phyloP scores from a whole-genome alignment of 2,797 vertebrate species.

The Podarcis lilfordi region DNA sequence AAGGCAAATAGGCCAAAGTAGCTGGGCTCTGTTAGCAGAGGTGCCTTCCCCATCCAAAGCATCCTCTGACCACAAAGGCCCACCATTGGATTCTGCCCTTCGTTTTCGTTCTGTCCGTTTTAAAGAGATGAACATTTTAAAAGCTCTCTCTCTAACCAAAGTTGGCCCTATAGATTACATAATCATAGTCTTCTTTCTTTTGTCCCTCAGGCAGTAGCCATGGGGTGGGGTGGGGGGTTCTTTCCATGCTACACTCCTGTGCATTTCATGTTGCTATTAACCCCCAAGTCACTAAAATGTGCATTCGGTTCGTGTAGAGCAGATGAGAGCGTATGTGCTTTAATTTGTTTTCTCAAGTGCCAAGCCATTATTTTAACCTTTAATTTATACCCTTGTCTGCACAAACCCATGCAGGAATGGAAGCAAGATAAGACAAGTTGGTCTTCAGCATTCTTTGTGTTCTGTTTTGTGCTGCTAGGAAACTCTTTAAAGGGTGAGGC shows the following conservation, averaged over 20 bases:
- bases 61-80: too few species aligned
- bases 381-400: slow-evolving; percentile 52
- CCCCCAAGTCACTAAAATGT: not conserved
- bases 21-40: too few species aligned
- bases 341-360: slow-evolving; percentile 14
- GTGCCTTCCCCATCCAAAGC: too few species aligned
- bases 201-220: not conserved
- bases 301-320: not conserved
- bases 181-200: not conserved
- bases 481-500: slow-evolving; percentile 37
- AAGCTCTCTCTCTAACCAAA: not conserved
- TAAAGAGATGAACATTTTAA: not conserved
- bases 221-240: not conserved
- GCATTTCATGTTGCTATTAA: not conserved
- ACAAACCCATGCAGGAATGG: slow-evolving; percentile 35
- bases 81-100: not conserved
- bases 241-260: not conserved
- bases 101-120: not conserved
- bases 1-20: too few species aligned
- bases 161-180: not conserved
- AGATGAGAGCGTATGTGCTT: slow-evolving; percentile 15
- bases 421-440: slow-evolving; percentile 65
- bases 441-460: slow-evolving; percentile 50
- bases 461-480: slow-evolving; percentile 58
- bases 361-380: slow-evolving; percentile 12